Conservation (phyloP, 2,797 vertebrate genomes). For the Lepidocolaptes lacrymiger region DNA sequence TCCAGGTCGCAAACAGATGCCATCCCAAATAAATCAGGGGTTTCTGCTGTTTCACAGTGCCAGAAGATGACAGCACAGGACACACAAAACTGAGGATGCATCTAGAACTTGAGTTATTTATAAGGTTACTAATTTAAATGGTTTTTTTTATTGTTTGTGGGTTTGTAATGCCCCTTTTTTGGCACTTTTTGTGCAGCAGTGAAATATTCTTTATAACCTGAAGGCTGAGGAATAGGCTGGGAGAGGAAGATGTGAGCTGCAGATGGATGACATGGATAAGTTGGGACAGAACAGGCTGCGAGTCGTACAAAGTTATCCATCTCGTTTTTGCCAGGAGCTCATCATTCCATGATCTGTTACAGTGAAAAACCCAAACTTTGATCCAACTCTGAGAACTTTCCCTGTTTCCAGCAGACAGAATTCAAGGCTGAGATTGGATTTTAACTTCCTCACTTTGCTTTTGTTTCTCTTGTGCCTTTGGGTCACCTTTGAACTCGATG, state of each 20-base stretch:
- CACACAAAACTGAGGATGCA: not conserved
- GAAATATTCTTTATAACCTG: not conserved
- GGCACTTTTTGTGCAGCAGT: not conserved
- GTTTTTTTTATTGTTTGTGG: not conserved
- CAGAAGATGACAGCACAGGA: not conserved
- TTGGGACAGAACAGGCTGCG: not conserved
- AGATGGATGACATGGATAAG: not conserved
- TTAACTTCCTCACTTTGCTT: not conserved
- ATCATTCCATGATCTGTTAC: not conserved
- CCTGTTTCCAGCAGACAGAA: not conserved
- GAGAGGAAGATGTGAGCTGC: not conserved
- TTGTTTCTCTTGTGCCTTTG: not conserved
- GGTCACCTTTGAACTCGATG: not conserved
- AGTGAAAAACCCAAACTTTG: not conserved
- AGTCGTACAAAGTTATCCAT: not conserved
- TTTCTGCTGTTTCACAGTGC: not conserved
- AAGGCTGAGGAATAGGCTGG: not conserved
- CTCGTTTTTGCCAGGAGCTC: not conserved
- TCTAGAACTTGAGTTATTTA: not conserved
- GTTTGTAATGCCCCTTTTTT: not conserved
- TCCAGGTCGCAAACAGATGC: not conserved
- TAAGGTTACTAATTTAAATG: not conserved
- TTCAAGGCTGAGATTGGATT: fast-evolving
- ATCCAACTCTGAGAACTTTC: not conserved
- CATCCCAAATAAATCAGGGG: not conserved